These are phyloP conservation scores for Polydrusus tereticollis DNA, from an alignment of 2,888 invertebrate species.

Conservation along the genomic window DNA sequence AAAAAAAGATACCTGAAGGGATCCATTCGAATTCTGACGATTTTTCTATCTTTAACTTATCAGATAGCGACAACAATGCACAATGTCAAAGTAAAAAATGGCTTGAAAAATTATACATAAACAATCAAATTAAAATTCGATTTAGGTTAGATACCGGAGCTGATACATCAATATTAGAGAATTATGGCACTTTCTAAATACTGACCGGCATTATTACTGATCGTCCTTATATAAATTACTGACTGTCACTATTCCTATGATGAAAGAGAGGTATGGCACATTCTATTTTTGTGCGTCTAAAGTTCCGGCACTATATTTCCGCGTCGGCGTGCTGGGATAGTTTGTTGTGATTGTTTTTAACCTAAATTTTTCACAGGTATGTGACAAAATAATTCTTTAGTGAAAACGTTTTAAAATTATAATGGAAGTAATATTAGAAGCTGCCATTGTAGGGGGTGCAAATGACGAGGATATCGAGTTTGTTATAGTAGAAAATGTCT, in stretches of 20 bases:
- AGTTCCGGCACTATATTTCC: background rate
- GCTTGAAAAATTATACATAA: too few relatives aligned
- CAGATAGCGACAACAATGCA: too few relatives aligned
- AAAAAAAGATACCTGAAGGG: too few relatives aligned
- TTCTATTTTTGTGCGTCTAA: background rate
- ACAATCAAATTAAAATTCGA: too few relatives aligned
- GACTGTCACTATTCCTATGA: background rate
- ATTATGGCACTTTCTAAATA: too few relatives aligned
- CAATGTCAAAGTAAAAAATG: too few relatives aligned
- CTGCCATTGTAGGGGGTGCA: constrained; percentile 1
- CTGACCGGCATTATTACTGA: background rate
- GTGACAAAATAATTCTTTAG: background rate
- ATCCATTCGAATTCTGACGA: too few relatives aligned
- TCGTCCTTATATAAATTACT: background rate
- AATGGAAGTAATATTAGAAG: constrained; percentile 15
- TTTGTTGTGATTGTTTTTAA: background rate
- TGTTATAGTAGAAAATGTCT: too few relatives aligned
- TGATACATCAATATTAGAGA: too few relatives aligned
- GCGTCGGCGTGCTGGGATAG: background rate
- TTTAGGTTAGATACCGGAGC: too few relatives aligned
- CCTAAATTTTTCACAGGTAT: background rate
- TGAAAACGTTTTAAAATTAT: too few relatives aligned
- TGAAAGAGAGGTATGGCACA: background rate
- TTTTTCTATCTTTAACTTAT: too few relatives aligned
- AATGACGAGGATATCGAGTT: constrained; percentile 13